A percentile compares a stretch with the other conserved stretches of the same genome.
Evolutionary conservation across 2,888 invertebrate genomes (phyloP).

Genomic region (Acronicta aceris): DNA sequence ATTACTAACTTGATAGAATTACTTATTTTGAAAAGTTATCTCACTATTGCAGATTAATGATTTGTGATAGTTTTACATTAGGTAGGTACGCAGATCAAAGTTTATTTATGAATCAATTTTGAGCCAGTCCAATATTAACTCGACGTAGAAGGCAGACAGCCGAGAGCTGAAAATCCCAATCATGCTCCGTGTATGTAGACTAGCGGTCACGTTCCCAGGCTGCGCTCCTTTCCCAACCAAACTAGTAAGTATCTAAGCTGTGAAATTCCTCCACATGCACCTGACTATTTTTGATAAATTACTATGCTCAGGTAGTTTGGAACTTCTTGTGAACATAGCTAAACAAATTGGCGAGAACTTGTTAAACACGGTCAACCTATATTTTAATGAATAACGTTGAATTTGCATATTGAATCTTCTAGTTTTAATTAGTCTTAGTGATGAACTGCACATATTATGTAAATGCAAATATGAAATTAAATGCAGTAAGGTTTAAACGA

Average conservation of each 20-base stretch:
- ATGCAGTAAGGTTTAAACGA: too few relatives aligned
- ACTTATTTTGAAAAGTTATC: too few relatives aligned
- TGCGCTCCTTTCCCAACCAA: not conserved
- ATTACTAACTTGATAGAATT: too few relatives aligned
- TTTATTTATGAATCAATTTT: constrained; percentile 8
- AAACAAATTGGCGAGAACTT: too few relatives aligned
- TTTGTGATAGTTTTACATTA: too few relatives aligned
- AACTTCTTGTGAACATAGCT: not conserved
- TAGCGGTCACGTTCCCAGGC: constrained; percentile 1
- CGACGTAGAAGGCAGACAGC: not conserved
- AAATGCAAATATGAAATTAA: too few relatives aligned
- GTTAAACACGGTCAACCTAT: too few relatives aligned
- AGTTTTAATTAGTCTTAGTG: too few relatives aligned
- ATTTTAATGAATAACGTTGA: too few relatives aligned
- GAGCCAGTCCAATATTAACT: not conserved
- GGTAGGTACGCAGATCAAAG: not conserved
- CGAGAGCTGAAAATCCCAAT: constrained; percentile 11
- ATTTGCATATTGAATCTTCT: too few relatives aligned
- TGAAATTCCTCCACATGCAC: not conserved
- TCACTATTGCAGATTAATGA: too few relatives aligned
- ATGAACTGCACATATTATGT: too few relatives aligned
- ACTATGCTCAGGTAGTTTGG: constrained; percentile 10
- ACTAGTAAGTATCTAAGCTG: constrained; percentile 6
- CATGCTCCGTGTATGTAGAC: constrained; percentile 7
- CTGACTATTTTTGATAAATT: constrained; percentile 22